Base-by-base conservation (phyloP, 2,888 invertebrate species). In the Bellardia bayeri region DNA sequence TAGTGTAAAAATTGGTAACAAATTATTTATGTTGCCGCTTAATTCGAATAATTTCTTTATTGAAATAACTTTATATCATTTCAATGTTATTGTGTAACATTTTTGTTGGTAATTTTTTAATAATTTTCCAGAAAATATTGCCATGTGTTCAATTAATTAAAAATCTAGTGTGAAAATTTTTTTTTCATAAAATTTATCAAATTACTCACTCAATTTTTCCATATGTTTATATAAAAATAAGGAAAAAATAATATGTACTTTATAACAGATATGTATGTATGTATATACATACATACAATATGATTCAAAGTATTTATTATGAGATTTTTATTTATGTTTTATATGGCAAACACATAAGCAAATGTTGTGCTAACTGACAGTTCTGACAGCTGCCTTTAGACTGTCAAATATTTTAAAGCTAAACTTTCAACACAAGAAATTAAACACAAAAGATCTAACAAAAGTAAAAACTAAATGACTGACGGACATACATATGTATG, bases 321-420 rank as follows among this genome's bases (percentile, higher is more conserved):
- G 16, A 9, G 40, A 84, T 14, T 49, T 42, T 68, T 79, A 16
- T 63, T n/a, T 23, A 4, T 37, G 37, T 37, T 37, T 30, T 33
- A 66, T 30, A 49, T 16, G 51, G 37, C 33, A 78, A 68, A 37
- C 37, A 37, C 5, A 4, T 6, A 37, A 74, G 4, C 56, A 82
- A 74, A 82, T 82, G 81, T 84, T 84, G 81, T 85, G 85, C 56
- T 72, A 82, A 78, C 82, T 82, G 87, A 87, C 87, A 79, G 54
- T 79, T 85, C 69, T 84, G 87, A 85, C 87, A 87, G 87, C 87
- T 87, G 87, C 87, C 87, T 85, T 87, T 85, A 56, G 49, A 69
- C 87, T 87, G 87, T 87, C 87, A 87, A 85, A 87, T 74, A 75
- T 80, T 51, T 74, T 49, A 74, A 79, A 78, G 79, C 68, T 75